Evolutionary conservation across 2,888 invertebrate genomes (phyloP).

Genomic region (Poecilobothrus nobilitatus): DNA sequence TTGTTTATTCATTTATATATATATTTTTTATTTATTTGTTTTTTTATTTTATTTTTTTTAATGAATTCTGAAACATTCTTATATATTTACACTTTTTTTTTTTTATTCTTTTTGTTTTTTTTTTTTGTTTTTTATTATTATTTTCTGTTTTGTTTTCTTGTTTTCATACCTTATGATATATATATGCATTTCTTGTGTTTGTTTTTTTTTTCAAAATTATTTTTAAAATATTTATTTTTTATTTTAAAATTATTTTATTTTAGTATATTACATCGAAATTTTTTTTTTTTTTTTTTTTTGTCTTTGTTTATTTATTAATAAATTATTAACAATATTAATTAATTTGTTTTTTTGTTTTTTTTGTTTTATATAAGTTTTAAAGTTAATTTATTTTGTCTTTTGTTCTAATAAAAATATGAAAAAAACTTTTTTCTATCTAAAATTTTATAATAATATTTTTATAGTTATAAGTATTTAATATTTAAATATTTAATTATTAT

Average conservation of each 20-base stretch:
- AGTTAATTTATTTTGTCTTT: neutral
- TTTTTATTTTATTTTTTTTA: neutral
- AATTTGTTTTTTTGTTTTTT: neutral
- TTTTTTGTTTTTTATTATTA: neutral
- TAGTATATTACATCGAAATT: neutral
- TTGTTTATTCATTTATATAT: no score
- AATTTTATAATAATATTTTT: conserved; percentile 4
- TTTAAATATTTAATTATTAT: no score
- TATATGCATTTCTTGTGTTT: conserved; percentile 2
- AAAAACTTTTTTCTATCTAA: conserved; percentile 6
- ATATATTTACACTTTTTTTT: neutral
- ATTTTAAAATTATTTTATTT: neutral
- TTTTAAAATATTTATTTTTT: no score
- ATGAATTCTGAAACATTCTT: conserved; percentile 3
- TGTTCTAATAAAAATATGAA: conserved; percentile 2
- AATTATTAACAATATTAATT: no score
- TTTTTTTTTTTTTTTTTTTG: neutral
- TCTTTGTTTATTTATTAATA: neutral
- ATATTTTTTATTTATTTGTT: neutral
- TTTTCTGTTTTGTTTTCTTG: neutral
- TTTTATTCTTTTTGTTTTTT: neutral
- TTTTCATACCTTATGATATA: neutral
- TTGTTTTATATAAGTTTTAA: neutral
- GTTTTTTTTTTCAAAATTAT: neutral
- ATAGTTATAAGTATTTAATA: no score